Evolutionary conservation across 1,140 invertebrate species (phyloP).

Genomic region (Chlorops oryzae): DNA sequence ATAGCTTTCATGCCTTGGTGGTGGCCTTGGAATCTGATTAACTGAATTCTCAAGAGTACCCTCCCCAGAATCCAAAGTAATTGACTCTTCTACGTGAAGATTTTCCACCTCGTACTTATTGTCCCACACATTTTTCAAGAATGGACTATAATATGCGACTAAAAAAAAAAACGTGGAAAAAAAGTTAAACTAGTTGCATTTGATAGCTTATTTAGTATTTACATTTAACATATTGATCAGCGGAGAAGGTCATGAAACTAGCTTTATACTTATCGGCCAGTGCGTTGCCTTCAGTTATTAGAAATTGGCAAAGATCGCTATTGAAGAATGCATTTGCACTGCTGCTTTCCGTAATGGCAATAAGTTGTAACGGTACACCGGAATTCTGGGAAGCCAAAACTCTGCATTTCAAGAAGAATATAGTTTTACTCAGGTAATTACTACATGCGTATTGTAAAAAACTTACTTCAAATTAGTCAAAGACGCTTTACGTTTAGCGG

Average conservation of each 20-base stretch:
- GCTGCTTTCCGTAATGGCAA: conserved; percentile 84
- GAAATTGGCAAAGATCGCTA: conserved; percentile 78
- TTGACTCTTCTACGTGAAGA: conserved; percentile 82
- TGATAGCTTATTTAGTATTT: conserved; percentile 8
- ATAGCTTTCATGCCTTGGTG: conserved; percentile 65
- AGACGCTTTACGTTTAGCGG: conserved; percentile 90
- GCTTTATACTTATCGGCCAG: conserved; percentile 87
- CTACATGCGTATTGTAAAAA: background rate
- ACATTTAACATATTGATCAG: conserved; percentile 46
- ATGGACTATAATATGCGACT: conserved; percentile 92
- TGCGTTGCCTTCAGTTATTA: conserved; percentile 89
- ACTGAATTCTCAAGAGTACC: conserved; percentile 63
- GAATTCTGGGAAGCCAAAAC: conserved; percentile 92
- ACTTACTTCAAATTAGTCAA: conserved; percentile 84
- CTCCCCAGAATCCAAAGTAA: conserved; percentile 58
- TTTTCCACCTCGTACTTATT: conserved; percentile 92
- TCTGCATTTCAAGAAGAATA: no score
- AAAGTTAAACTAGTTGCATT: conserved; percentile 1
- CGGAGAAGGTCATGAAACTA: conserved; percentile 74
- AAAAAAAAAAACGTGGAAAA: conserved; percentile 40
- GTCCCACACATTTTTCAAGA: conserved; percentile 94
- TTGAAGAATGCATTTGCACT: conserved; percentile 84
- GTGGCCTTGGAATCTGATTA: conserved; percentile 58
- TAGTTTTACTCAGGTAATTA: no score
- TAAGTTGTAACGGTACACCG: conserved; percentile 89